phyloP scores from a whole-genome alignment of 2,888 invertebrate species.

The Andrena hattorfiana region DNA sequence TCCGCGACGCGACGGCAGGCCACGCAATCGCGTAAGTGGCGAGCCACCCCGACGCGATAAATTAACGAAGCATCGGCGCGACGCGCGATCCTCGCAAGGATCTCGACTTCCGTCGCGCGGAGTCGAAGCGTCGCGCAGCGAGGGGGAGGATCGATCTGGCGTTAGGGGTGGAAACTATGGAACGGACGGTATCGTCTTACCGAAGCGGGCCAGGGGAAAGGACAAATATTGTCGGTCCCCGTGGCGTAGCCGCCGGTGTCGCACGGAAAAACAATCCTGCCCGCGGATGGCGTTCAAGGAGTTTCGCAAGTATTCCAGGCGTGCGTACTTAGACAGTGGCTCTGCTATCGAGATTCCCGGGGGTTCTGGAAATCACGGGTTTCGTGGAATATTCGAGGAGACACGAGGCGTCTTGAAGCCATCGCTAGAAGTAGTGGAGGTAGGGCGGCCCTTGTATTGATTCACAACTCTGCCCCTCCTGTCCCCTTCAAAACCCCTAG shows the following conservation, averaged over 20 bases:
- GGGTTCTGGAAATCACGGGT: no score
- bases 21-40: constrained; percentile 12
- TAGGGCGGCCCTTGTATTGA: constrained; percentile 81
- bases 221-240: background rate
- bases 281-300: background rate
- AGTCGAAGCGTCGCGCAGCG: constrained; percentile 27
- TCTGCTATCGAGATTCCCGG: no score
- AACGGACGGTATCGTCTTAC: constrained; percentile 69
- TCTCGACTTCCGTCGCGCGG: constrained; percentile 47
- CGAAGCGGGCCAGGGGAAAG: constrained; percentile 19
- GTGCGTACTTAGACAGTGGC: no score
- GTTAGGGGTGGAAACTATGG: constrained; percentile 51
- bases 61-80: constrained; percentile 51
- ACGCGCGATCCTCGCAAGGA: constrained; percentile 39
- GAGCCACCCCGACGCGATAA: constrained; percentile 20
- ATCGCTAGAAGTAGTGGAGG: constrained; percentile 62
- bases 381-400: background rate
- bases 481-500: constrained; percentile 54
- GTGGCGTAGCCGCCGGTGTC: background rate
- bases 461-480: constrained; percentile 67
- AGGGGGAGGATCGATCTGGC: constrained; percentile 56
- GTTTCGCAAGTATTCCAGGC: no score
- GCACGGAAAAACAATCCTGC: background rate
- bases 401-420: constrained; percentile 51
- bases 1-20: background rate